Evolutionary conservation across 2,797 vertebrate genomes (phyloP).

Genomic region (Nyctalus aviator): DNA sequence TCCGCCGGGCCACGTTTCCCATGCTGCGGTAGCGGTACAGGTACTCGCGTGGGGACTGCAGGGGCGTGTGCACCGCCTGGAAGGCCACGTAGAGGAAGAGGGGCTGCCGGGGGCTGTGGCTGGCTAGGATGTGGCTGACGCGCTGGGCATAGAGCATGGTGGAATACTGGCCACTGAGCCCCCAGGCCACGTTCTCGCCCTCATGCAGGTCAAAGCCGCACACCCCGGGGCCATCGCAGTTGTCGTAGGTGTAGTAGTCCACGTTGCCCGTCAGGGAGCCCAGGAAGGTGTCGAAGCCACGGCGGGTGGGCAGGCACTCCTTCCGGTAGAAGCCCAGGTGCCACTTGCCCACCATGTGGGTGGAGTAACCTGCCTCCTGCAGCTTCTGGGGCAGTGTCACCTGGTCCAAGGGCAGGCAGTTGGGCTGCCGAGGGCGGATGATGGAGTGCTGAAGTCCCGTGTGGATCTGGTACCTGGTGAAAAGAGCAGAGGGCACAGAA

Average conservation of each 20-base stretch:
- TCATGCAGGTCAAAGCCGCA: slow-evolving; percentile 98
- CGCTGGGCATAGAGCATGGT: slow-evolving; percentile 95
- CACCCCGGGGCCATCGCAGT: slow-evolving; percentile 94
- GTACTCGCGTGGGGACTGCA: slow-evolving; percentile 96
- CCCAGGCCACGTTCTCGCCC: slow-evolving; percentile 96
- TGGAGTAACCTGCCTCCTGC: slow-evolving; percentile 96
- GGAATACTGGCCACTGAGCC: slow-evolving; percentile 95
- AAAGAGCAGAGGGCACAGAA: neutral
- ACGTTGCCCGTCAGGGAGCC: slow-evolving; percentile 97
- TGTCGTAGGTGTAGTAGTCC: slow-evolving; percentile 97
- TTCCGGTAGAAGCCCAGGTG: slow-evolving; percentile 99
- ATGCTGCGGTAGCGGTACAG: slow-evolving; percentile 94
- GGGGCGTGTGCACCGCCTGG: slow-evolving; percentile 96
- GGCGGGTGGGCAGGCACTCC: slow-evolving; percentile 96
- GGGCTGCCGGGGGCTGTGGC: slow-evolving; percentile 91
- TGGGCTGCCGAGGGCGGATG: slow-evolving; percentile 97
- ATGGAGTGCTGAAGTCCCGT: slow-evolving; percentile 99
- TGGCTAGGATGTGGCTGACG: slow-evolving; percentile 95
- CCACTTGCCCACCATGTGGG: slow-evolving; percentile 99
- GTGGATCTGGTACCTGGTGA: slow-evolving; percentile 96
- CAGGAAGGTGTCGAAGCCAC: slow-evolving; percentile 97
- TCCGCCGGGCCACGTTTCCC: slow-evolving; percentile 94
- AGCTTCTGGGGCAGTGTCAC: slow-evolving; percentile 96
- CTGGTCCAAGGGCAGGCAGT: slow-evolving; percentile 96
- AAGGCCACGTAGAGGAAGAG: slow-evolving; percentile 98